Evolutionary conservation across 2,888 invertebrate species (phyloP).

Genomic region (Leucoptera coffeella): DNA sequence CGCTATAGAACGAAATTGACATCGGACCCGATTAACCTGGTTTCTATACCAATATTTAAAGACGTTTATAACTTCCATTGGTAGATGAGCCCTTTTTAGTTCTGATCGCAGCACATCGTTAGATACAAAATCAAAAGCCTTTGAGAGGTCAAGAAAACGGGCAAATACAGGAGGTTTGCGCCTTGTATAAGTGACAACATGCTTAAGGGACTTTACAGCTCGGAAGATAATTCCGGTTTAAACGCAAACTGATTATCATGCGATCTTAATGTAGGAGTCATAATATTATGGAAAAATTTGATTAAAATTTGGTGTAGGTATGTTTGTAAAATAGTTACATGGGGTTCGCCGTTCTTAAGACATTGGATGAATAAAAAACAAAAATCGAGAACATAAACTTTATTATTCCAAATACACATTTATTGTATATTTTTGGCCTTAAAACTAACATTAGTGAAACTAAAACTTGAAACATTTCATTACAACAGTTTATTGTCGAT

Average conservation of each 20-base stretch:
- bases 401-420: conserved; percentile 46
- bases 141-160: conserved; percentile 7
- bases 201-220: conserved; percentile 1
- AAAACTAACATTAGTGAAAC: conserved; percentile 28
- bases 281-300: too few species aligned
- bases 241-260: conserved; percentile 10
- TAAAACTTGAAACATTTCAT: conserved; percentile 21
- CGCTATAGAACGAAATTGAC: too few species aligned
- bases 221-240: conserved; percentile 3
- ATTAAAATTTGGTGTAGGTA: too few species aligned
- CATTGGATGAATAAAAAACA: conserved; percentile 10
- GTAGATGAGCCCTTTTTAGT: conserved; percentile 1
- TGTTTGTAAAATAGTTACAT: too few species aligned
- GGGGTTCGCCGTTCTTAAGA: too few species aligned
- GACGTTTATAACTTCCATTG: conserved; percentile 1
- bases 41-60: conserved; percentile 4
- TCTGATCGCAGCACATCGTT: conserved; percentile 5
- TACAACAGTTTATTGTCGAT: conserved; percentile 39
- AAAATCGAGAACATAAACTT: conserved; percentile 38
- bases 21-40: conserved; percentile 2
- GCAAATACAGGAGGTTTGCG: conserved; percentile 6
- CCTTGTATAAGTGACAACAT: neutral
- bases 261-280: too few species aligned
- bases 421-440: conserved; percentile 48
- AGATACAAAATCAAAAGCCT: conserved; percentile 7